Base-by-base conservation (phyloP, 2,888 invertebrate genomes). In the Drosophila paramelanica region DNA sequence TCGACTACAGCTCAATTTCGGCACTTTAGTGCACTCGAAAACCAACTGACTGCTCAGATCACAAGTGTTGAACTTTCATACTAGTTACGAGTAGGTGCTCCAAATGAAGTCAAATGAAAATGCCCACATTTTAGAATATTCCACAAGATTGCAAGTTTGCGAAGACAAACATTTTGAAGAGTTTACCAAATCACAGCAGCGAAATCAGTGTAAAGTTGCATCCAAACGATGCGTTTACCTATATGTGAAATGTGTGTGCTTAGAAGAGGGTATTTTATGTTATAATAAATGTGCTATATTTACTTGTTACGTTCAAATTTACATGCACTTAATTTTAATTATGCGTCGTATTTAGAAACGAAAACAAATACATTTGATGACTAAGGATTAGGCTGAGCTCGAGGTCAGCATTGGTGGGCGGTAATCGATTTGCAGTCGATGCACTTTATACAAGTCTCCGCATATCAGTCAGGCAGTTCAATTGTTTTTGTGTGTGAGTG, bases 301-400 rank as follows among this genome's bases (percentile, higher is more conserved):
- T 27, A 61, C 50, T 51, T 38, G 61, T 60, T 64, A 60, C n/a
- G 49, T 38, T 36, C 50, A 20, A 42, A 25, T 17, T 8, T 41
- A 36, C 36, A 31, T 59, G 42, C 51, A 56, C 43, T 36, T 74
- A 68, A 74, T 81, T 70, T 67, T 81, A 86, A 84, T 86, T 81
- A 83, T 79, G 79, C 74, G 61, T 77, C 67, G 73, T 62, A 67
- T 65, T 60, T 73, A 51, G 67, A 74, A 77, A 69, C 81, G 77
- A 86, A 86, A 57, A 60, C 79, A 83, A 81, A 85, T 67, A 74
- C 52, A 23, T 61, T 67, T 65, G 68, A 59, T 68, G 67, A 47
- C 23, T 14, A 25, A 17, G 53, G 25, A 52, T 25, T 41, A 25
- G 27, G 8, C 11, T 20, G 20, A 13, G 42, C 45, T 41, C 42